Evolutionary conservation across 2,888 invertebrate genomes (phyloP).

Genomic region (Drosophila macrothrix): DNA sequence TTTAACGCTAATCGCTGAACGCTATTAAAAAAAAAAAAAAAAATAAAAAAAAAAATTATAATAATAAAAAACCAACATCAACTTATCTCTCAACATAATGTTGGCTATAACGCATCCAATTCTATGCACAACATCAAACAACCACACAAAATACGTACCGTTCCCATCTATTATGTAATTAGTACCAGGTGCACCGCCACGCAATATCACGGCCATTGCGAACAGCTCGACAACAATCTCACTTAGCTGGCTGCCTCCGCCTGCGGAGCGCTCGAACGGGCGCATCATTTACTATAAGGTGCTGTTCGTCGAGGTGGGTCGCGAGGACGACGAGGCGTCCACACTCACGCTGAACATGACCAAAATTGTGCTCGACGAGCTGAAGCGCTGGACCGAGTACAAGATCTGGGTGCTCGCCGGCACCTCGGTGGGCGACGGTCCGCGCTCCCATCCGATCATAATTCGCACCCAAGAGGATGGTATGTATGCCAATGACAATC

Average conservation of each 20-base stretch:
- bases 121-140: slow-evolving; percentile 50
- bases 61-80: not conserved
- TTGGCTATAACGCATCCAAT: slow-evolving; percentile 59
- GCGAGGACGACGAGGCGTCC: slow-evolving; percentile 93
- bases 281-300: slow-evolving; percentile 98
- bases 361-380: slow-evolving; percentile 93
- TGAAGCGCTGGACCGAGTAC: slow-evolving; percentile 98
- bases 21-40: slow-evolving; percentile 58
- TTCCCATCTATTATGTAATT: slow-evolving; percentile 84
- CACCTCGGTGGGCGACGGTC: slow-evolving; percentile 98
- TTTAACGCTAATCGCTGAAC: slow-evolving; percentile 74
- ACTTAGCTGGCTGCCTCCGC: slow-evolving; percentile 97
- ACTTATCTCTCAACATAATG: slow-evolving; percentile 42
- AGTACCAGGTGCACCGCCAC: slow-evolving; percentile 99
- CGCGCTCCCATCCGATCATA: slow-evolving; percentile 95
- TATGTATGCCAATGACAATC: slow-evolving; percentile 88
- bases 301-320: slow-evolving; percentile 93
- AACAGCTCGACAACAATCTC: slow-evolving; percentile 95
- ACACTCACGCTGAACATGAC: slow-evolving; percentile 92
- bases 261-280: slow-evolving; percentile 95
- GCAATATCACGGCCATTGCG: slow-evolving; percentile 95
- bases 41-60: slow-evolving; percentile 30
- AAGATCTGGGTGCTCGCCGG: slow-evolving; percentile 98
- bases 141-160: slow-evolving; percentile 76
- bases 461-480: slow-evolving; percentile 99